Percentiles rank a stretch among this genome's conserved stretches.
These are phyloP conservation scores for Leucoraja erinaceus DNA, from an alignment of 2,113 vertebrate species.

Conservation along the genomic window DNA sequence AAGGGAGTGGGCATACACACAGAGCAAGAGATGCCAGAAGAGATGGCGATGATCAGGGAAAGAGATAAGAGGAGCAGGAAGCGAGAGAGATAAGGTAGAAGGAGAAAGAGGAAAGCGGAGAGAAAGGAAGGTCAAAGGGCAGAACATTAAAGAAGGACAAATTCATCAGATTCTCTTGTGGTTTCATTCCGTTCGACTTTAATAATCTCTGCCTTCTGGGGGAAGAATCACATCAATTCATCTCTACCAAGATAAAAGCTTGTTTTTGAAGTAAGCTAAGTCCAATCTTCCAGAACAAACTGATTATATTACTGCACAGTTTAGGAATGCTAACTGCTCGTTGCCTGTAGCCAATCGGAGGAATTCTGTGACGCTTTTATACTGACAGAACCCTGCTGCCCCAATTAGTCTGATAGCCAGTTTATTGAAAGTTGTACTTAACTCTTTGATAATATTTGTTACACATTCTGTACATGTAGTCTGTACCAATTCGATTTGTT, in stretches of 20 bases:
- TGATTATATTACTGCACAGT: background rate
- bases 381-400: background rate
- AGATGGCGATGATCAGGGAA: too few species aligned
- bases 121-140: background rate
- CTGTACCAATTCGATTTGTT: background rate
- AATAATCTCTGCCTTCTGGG: background rate
- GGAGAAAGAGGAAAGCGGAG: background rate
- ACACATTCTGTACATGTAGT: background rate
- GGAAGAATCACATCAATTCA: background rate
- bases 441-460: background rate
- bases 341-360: background rate
- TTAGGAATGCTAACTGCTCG: background rate
- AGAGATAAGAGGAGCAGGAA: background rate
- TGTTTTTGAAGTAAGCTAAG: conserved; percentile 6
- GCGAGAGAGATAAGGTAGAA: background rate
- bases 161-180: background rate
- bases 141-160: background rate
- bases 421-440: background rate
- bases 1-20: background rate
- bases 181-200: background rate
- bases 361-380: background rate
- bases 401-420: background rate
- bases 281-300: background rate
- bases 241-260: background rate
- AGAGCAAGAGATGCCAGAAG: background rate